A percentile compares a stretch with the other conserved stretches of the same genome.
Evolutionary conservation across 92 coral and sea anemone genomes (phyloP).

Genomic region (Porites cylindrica): DNA sequence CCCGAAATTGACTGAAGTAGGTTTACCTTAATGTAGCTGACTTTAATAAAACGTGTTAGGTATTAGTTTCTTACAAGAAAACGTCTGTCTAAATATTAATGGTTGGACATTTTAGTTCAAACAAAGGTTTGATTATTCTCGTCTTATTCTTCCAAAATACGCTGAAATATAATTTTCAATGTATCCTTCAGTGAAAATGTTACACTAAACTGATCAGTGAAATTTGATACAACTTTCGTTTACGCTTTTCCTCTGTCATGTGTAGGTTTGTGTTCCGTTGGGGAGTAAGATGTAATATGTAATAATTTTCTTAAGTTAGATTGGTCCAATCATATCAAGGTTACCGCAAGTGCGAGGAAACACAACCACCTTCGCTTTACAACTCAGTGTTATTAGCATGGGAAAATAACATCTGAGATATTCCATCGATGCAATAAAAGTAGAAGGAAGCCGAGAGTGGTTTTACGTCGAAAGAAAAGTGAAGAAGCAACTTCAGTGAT

Average conservation of each 20-base stretch:
- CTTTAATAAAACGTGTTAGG: conserved; percentile 14
- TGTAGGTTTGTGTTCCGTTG: background rate
- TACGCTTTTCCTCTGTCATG: too few species aligned
- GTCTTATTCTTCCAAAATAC: background rate
- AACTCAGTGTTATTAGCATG: background rate
- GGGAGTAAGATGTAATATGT: background rate
- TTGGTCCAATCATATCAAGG: conserved; percentile 18
- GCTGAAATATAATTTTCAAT: background rate
- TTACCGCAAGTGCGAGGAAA: background rate
- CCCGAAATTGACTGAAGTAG: background rate
- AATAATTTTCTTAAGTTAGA: background rate
- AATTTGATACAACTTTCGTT: background rate
- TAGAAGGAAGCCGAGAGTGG: background rate
- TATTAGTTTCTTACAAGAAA: background rate
- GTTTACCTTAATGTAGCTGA: background rate
- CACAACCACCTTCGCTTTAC: conserved; percentile 10
- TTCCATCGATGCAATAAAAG: background rate
- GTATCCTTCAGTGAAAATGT: background rate
- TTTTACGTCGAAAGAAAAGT: too few species aligned
- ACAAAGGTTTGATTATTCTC: conserved; percentile 1
- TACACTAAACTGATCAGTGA: background rate
- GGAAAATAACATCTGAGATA: conserved; percentile 38
- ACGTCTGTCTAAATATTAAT: conserved; percentile 28
- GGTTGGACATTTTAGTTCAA: too few species aligned
- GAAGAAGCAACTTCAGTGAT: background rate